Percentiles rank a stretch among this genome's conserved stretches.
Conservation (phyloP, 1,140 invertebrate genomes). For the Gonioctena quinquepunctata region DNA sequence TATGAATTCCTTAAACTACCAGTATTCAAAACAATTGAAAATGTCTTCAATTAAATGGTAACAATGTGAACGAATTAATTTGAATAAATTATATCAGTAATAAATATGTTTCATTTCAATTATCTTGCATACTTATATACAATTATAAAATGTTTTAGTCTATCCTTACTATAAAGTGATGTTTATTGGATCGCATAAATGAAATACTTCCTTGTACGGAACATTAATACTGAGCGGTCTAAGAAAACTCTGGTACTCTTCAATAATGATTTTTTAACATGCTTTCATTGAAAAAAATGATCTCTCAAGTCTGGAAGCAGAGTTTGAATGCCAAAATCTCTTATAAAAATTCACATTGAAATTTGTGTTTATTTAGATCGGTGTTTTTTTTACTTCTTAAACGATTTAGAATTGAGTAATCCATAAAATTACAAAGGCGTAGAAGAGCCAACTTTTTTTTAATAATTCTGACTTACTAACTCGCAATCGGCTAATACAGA, state of each 20-base stretch:
- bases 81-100: slow-evolving; percentile 28
- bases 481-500: too few relatives aligned
- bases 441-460: too few relatives aligned
- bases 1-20: slow-evolving; percentile 2
- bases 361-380: too few relatives aligned
- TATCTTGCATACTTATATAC: slow-evolving; percentile 27
- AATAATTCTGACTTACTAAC: too few relatives aligned
- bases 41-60: slow-evolving; percentile 22
- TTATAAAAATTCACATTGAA: too few relatives aligned
- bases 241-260: slow-evolving; percentile 18
- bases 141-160: slow-evolving; percentile 23
- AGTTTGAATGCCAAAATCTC: too few relatives aligned
- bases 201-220: slow-evolving; percentile 29
- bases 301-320: too few relatives aligned
- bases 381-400: too few relatives aligned
- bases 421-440: too few relatives aligned
- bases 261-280: not conserved
- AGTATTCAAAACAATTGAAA: slow-evolving; percentile 13
- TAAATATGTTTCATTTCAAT: slow-evolving; percentile 23
- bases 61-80: slow-evolving; percentile 21
- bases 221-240: slow-evolving; percentile 25
- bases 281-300: too few relatives aligned
- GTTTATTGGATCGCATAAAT: slow-evolving; percentile 14
- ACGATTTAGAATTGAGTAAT: too few relatives aligned
- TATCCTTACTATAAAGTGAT: slow-evolving; percentile 13